Conservation (phyloP, 2,888 invertebrate species). For the Zeuzera pyrina region DNA sequence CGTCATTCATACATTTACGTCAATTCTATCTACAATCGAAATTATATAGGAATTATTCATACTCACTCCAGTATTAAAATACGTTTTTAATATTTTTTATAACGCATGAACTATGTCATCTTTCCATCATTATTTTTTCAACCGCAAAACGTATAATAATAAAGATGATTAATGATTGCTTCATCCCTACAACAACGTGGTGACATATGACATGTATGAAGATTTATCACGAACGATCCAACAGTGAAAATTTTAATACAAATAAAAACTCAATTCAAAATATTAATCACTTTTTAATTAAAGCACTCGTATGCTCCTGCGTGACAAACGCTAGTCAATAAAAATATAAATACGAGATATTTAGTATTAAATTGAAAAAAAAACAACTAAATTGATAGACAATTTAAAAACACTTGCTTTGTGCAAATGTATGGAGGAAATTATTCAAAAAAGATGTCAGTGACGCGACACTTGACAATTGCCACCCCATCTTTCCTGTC, state of each 20-base stretch:
- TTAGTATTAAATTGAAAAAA: background rate
- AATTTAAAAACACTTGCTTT: no score
- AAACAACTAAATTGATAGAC: background rate
- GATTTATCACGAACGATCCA: slow-evolving; percentile 23
- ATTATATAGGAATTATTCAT: no score
- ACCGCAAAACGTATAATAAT: slow-evolving; percentile 27
- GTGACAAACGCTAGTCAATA: background rate
- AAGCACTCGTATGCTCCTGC: background rate
- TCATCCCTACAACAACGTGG: slow-evolving; percentile 19
- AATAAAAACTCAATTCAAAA: background rate
- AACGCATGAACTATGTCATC: no score
- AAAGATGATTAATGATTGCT: slow-evolving; percentile 31
- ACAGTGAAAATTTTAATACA: background rate
- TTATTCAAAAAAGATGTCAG: no score
- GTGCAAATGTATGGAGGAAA: no score
- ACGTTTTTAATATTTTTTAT: no score
- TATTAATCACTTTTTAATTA: background rate
- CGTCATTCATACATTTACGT: no score
- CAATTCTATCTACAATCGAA: no score
- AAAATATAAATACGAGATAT: background rate
- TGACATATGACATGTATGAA: slow-evolving; percentile 33
- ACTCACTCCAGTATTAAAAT: no score
- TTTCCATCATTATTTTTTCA: no score
- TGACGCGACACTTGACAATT: no score
- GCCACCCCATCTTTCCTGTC: no score